Percentiles rank a stretch among this genome's conserved stretches.
phyloP scores from a whole-genome alignment of 2,888 invertebrate genomes.

The Argyresthia goedartella region DNA sequence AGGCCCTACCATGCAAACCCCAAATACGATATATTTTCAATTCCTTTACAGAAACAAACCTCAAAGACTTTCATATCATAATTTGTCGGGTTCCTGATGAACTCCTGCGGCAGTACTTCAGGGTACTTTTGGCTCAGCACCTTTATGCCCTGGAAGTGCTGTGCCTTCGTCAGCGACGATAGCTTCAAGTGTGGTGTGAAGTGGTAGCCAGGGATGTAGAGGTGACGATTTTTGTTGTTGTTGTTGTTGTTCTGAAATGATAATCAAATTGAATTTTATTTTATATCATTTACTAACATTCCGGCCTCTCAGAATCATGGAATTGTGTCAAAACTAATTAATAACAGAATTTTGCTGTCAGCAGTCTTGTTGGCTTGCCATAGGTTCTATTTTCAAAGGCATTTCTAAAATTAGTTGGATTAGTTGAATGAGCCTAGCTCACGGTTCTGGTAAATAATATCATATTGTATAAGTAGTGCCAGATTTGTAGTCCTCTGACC shows the following conservation, averaged over 20 bases:
- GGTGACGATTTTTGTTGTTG: not conserved
- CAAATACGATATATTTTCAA: too few relatives aligned
- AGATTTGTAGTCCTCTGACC: too few relatives aligned
- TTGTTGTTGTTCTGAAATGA: not conserved
- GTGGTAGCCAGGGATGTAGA: conserved; percentile 25
- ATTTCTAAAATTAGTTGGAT: too few relatives aligned
- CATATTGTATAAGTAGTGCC: too few relatives aligned
- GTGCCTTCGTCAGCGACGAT: conserved; percentile 27
- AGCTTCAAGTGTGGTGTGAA: conserved; percentile 26
- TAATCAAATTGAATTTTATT: not conserved
- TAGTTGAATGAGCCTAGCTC: too few relatives aligned
- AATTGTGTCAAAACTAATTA: not conserved
- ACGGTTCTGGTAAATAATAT: too few relatives aligned
- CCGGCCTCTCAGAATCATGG: not conserved
- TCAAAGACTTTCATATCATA: conserved; percentile 31
- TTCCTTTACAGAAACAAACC: conserved; percentile 18
- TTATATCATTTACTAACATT: not conserved
- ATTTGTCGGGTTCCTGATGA: conserved; percentile 26
- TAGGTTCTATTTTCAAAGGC: too few relatives aligned
- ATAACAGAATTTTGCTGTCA: not conserved
- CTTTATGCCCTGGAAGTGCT: conserved; percentile 39
- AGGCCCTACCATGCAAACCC: too few relatives aligned
- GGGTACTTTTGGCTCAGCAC: conserved; percentile 32
- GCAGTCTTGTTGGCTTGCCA: too few relatives aligned
- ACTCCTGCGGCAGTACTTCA: conserved; percentile 23